Percentiles rank a stretch among this genome's conserved stretches.
phyloP scores from a whole-genome alignment of 2,113 vertebrate species.

The Rhagologus leucostigma region DNA sequence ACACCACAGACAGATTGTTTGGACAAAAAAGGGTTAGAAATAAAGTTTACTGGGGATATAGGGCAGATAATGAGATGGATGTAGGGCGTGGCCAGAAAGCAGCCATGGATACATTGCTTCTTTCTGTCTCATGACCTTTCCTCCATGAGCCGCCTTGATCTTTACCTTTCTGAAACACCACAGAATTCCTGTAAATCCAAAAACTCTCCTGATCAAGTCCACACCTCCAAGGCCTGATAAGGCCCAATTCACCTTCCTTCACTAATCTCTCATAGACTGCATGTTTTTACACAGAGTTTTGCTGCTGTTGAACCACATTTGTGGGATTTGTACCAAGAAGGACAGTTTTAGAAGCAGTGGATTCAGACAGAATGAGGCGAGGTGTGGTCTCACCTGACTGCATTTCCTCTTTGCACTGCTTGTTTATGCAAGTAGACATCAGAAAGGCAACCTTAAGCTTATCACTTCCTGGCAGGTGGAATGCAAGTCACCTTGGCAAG shows the following conservation, averaged over 20 bases:
- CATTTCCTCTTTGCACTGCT: background rate
- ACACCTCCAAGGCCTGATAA: background rate
- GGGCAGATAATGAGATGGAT: background rate
- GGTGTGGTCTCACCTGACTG: background rate
- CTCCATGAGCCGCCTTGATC: background rate
- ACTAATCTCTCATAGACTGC: background rate
- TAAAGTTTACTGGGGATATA: background rate
- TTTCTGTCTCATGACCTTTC: background rate
- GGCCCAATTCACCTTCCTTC: background rate
- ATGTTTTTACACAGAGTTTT: background rate
- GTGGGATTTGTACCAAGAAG: background rate
- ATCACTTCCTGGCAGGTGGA: background rate
- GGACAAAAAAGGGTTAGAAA: background rate
- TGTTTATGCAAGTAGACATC: background rate
- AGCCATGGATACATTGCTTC: background rate
- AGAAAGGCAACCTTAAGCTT: background rate
- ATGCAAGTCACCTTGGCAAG: background rate
- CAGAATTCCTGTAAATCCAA: background rate
- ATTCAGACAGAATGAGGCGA: background rate
- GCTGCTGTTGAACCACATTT: background rate
- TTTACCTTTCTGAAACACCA: background rate
- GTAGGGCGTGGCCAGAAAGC: background rate
- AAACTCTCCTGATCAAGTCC: background rate
- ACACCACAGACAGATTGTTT: background rate
- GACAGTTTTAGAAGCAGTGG: background rate